Conservation (phyloP, 2,113 vertebrate genomes). For the Esox niger region DNA sequence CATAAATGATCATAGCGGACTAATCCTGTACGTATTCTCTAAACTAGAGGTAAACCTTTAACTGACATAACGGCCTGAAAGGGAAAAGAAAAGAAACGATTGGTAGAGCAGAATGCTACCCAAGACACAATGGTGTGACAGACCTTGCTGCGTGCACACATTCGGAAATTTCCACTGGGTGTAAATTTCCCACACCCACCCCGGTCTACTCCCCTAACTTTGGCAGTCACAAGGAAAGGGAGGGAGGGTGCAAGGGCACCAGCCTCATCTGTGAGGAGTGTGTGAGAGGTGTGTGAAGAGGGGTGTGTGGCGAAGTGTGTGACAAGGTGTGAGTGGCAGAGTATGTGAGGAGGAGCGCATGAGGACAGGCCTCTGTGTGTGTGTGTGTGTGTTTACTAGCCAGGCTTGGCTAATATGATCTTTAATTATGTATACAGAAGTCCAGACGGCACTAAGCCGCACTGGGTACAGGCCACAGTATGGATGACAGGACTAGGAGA, state of each 20-base stretch:
- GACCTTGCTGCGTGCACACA: not conserved
- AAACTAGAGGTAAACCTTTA: constrained; percentile 8
- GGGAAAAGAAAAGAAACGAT: constrained; percentile 21
- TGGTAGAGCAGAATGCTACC: constrained; percentile 7
- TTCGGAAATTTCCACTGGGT: constrained; percentile 22
- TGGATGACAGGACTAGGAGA: constrained; percentile 19
- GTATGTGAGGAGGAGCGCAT: no score
- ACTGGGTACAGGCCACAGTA: no score
- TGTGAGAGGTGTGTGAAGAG: no score
- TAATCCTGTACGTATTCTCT: no score
- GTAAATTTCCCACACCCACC: not conserved
- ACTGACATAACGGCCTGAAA: not conserved
- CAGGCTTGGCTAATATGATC: not conserved
- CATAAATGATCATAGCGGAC: no score
- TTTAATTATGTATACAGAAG: constrained; percentile 25
- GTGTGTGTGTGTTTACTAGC: constrained; percentile 19
- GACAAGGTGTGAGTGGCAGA: no score
- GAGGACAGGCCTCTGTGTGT: constrained; percentile 1
- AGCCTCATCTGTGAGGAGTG: not conserved
- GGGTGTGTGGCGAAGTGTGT: no score
- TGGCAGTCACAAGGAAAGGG: not conserved
- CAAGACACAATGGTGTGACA: not conserved
- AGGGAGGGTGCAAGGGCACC: no score
- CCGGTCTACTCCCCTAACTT: not conserved
- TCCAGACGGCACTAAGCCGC: no score